Evolutionary conservation across 2,888 invertebrate genomes (phyloP).

Genomic region (Zootermopsis nevadensis): DNA sequence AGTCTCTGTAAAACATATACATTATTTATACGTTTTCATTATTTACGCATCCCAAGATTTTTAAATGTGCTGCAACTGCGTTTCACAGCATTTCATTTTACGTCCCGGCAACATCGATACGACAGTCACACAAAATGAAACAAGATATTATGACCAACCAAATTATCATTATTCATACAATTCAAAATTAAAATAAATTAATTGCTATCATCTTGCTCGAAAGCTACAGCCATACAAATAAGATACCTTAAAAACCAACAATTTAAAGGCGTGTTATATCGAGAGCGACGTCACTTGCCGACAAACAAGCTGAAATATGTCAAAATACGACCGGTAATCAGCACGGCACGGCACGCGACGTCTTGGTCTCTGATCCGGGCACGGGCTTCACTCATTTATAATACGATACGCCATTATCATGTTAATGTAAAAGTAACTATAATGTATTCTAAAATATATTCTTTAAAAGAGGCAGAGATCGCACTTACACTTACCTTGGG

Average conservation of each 20-base stretch:
- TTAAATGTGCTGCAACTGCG: too few species aligned
- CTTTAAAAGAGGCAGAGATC: not conserved
- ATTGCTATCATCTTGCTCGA: too few species aligned
- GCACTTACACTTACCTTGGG: too few species aligned
- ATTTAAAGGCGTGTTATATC: not conserved
- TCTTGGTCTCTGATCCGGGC: not conserved
- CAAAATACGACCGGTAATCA: not conserved
- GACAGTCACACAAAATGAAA: too few species aligned
- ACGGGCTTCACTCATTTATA: not conserved
- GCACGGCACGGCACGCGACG: conserved; percentile 15
- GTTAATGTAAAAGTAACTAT: not conserved
- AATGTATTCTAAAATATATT: not conserved
- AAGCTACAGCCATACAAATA: not conserved
- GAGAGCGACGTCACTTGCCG: not conserved
- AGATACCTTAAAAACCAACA: not conserved
- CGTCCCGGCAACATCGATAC: too few species aligned
- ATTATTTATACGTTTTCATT: too few species aligned
- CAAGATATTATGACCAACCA: too few species aligned
- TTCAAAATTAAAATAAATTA: too few species aligned
- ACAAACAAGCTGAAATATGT: not conserved
- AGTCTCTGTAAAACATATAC: too few species aligned
- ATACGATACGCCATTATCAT: not conserved
- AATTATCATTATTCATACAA: too few species aligned
- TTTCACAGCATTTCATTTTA: too few species aligned
- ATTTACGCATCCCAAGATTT: too few species aligned